These are phyloP conservation scores for Formica selysi DNA, from an alignment of 1,140 invertebrate species.

Conservation along the genomic window DNA sequence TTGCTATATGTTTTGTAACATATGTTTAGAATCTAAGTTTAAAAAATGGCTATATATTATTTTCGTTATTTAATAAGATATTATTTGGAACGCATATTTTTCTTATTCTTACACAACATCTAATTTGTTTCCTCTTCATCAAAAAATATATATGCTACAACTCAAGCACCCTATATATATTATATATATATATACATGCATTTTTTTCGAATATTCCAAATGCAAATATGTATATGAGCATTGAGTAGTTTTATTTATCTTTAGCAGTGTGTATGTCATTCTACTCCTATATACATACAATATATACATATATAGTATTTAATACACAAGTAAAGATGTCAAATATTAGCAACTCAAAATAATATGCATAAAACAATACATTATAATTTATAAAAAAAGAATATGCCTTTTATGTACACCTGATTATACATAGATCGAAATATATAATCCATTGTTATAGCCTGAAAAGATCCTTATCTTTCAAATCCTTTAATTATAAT, in stretches of 20 bases:
- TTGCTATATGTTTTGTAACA: neutral
- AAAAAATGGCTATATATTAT: neutral
- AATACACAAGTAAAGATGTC: conserved; percentile 38
- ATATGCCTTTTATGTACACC: conserved; percentile 32
- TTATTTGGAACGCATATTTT: neutral
- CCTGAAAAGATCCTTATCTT: conserved; percentile 9
- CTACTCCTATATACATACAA: conserved; percentile 26
- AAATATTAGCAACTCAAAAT: conserved; percentile 44
- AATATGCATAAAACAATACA: conserved; percentile 34
- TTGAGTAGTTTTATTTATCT: conserved; percentile 30
- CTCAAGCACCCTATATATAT: conserved; percentile 3
- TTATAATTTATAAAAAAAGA: conserved; percentile 50
- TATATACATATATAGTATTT: conserved; percentile 32
- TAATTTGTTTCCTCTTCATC: neutral
- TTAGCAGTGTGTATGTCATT: conserved; percentile 28
- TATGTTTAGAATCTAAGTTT: neutral
- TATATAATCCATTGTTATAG: conserved; percentile 59
- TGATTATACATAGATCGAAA: conserved; percentile 38
- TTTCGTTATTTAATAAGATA: neutral
- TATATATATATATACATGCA: neutral
- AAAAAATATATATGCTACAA: conserved; percentile 3
- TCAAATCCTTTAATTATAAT: conserved; percentile 10
- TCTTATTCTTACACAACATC: neutral
- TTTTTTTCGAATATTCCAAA: conserved; percentile 24
- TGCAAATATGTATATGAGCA: conserved; percentile 39